These are phyloP conservation scores for Nymphalis urticae DNA, from an alignment of 2,888 invertebrate species.

Conservation along the genomic window DNA sequence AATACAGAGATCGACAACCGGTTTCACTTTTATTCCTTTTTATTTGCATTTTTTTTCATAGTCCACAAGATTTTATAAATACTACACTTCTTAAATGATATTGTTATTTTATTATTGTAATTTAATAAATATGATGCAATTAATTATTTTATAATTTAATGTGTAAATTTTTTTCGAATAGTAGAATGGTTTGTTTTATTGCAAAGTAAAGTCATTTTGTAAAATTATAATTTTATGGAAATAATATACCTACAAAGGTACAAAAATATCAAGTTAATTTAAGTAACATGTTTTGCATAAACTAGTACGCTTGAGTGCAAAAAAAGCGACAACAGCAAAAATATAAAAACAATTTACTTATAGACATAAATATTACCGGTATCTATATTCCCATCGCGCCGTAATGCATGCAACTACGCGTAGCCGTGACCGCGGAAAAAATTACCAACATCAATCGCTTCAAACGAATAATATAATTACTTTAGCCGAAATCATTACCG, in stretches of 20 bases:
- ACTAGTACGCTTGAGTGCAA: constrained; percentile 16
- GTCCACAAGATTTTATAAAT: background rate
- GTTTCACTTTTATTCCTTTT: constrained; percentile 7
- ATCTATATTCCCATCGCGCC: constrained; percentile 31
- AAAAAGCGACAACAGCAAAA: constrained; percentile 23
- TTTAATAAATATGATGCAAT: background rate
- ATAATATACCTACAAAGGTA: constrained; percentile 1
- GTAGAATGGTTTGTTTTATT: background rate
- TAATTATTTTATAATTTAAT: background rate
- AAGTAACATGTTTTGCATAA: constrained; percentile 29
- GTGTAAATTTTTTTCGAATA: background rate
- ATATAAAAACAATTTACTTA: constrained; percentile 31
- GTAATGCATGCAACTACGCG: constrained; percentile 28
- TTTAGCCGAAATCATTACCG: constrained; percentile 31
- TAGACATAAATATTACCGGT: constrained; percentile 31
- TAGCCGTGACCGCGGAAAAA: constrained; percentile 23
- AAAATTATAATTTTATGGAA: constrained; percentile 10
- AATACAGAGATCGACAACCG: constrained; percentile 11
- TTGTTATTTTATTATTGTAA: no score
- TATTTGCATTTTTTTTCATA: background rate
- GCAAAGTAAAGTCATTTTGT: background rate
- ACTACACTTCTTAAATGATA: background rate
- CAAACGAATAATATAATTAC: constrained; percentile 41
- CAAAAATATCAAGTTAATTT: constrained; percentile 25
- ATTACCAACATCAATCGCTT: constrained; percentile 24